These are phyloP conservation scores for Setophaga petechia DNA, from an alignment of 2,113 vertebrate genomes.

Conservation along the genomic window DNA sequence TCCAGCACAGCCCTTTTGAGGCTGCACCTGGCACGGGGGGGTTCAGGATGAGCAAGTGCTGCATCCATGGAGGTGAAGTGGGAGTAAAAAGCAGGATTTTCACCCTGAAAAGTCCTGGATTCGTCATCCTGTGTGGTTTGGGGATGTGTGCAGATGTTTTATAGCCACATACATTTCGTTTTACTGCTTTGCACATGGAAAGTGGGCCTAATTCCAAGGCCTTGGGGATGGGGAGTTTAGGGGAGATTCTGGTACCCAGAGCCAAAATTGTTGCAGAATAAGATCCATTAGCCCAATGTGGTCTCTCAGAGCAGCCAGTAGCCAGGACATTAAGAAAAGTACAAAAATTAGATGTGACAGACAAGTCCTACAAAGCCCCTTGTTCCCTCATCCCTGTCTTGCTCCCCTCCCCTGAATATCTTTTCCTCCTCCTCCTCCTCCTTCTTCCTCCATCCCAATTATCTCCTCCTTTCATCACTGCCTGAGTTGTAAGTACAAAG, in stretches of 20 bases:
- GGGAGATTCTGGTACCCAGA: neutral
- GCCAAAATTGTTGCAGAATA: neutral
- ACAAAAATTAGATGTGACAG: neutral
- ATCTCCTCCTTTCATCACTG: conserved; percentile 69
- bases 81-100: neutral
- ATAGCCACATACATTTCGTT: neutral
- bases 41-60: neutral
- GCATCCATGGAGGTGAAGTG: neutral
- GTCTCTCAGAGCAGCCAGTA: neutral
- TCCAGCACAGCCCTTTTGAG: neutral
- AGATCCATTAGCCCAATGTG: neutral
- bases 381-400: neutral
- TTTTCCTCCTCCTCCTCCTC: conserved; percentile 12
- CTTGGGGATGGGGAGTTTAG: neutral
- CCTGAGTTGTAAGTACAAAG: conserved; percentile 67
- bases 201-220: neutral
- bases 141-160: neutral
- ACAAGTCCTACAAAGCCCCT: neutral
- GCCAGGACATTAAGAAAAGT: neutral
- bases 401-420: neutral
- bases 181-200: neutral
- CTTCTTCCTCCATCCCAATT: conserved; percentile 59
- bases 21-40: fast-evolving
- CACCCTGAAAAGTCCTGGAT: neutral
- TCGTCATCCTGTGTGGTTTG: neutral